Evolutionary conservation across 2,888 invertebrate genomes (phyloP).

Genomic region (Sinotaia quadrata): DNA sequence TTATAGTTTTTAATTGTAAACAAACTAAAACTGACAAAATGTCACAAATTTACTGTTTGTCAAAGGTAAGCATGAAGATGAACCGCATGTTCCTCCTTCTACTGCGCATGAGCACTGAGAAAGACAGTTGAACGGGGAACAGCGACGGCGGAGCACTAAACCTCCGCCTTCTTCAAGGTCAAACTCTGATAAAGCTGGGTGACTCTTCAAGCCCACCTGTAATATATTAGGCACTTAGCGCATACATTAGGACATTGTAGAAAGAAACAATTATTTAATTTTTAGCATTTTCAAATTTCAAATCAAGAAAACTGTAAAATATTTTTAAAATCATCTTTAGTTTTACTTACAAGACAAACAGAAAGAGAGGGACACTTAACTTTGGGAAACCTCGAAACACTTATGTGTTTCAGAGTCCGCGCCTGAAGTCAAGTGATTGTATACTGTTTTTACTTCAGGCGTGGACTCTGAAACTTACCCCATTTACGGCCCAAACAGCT

Average conservation of each 20-base stretch:
- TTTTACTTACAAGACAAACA: no score
- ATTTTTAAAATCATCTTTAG: neutral
- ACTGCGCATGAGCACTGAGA: conserved; percentile 52
- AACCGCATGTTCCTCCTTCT: conserved; percentile 39
- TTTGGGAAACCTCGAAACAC: no score
- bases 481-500: conserved; percentile 36
- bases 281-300: neutral
- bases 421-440: no score
- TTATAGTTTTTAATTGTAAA: no score
- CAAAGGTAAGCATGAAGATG: conserved; percentile 6
- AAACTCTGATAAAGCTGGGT: conserved; percentile 43
- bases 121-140: conserved; percentile 43
- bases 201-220: conserved; percentile 49
- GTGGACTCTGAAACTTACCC: no score
- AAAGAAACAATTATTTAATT: neutral
- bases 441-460: neutral
- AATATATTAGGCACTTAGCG: neutral
- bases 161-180: conserved; percentile 35
- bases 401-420: no score
- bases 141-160: conserved; percentile 43
- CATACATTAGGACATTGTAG: neutral
- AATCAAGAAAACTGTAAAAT: no score
- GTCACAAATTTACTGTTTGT: neutral
- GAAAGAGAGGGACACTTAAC: no score
- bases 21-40: no score